Evolutionary conservation across 2,797 vertebrate genomes (phyloP).

Genomic region (Vultur gryphus): DNA sequence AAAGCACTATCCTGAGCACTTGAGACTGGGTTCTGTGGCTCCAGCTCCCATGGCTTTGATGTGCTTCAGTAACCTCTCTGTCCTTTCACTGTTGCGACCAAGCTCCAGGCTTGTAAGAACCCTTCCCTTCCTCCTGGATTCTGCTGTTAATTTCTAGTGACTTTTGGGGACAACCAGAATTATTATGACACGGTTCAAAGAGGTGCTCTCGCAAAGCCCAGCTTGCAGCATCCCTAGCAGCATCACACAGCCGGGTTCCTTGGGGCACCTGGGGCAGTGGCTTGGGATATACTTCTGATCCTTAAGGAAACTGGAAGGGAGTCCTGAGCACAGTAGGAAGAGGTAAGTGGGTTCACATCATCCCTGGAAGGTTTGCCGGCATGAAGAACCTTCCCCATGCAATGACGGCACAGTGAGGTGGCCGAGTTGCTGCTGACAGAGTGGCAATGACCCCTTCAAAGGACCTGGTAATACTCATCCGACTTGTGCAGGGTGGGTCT

Average conservation of each 20-base stretch:
- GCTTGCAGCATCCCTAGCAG: not conserved
- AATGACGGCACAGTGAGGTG: fast-evolving
- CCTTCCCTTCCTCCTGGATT: not conserved
- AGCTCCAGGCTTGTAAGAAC: not conserved
- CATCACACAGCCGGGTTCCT: not conserved
- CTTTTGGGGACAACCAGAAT: not conserved
- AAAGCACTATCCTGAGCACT: not conserved
- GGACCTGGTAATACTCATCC: not conserved
- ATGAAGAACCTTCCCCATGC: not conserved
- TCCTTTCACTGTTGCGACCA: not conserved
- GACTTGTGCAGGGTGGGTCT: not conserved
- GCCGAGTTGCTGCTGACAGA: not conserved
- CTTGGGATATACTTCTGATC: not conserved
- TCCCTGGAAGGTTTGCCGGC: not conserved
- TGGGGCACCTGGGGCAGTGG: not conserved
- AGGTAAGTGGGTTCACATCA: constrained; percentile 21
- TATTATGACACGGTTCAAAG: not conserved
- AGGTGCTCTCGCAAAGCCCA: not conserved
- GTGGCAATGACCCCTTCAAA: not conserved
- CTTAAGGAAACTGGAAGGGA: not conserved
- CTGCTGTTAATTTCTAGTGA: not conserved
- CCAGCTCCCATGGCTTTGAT: not conserved
- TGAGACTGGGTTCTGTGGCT: not conserved
- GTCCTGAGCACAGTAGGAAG: constrained; percentile 19
- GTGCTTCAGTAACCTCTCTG: not conserved